Evolutionary conservation across 1,140 invertebrate species (phyloP).

Genomic region (Cydia splendana): DNA sequence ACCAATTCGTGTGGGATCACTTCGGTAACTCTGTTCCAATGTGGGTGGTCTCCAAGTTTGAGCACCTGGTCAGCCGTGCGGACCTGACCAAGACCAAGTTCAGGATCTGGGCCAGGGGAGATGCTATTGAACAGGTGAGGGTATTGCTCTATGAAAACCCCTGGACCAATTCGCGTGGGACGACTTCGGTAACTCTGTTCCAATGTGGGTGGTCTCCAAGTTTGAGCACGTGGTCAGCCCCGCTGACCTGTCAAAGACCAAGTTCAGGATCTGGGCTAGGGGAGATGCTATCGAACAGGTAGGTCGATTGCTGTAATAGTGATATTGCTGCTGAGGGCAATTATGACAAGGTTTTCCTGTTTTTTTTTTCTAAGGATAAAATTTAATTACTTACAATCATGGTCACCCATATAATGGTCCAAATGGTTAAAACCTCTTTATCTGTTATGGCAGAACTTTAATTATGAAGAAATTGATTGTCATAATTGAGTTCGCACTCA

Average conservation of each 20-base stretch:
- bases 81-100: conserved; percentile 71
- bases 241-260: conserved; percentile 56
- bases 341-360: no score
- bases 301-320: no score
- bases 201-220: conserved; percentile 90
- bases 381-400: no score
- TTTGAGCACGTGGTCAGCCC: conserved; percentile 82
- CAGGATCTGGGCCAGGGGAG: conserved; percentile 84
- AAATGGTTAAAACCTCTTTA: no score
- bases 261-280: conserved; percentile 84
- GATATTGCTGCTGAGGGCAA: no score
- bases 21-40: conserved; percentile 87
- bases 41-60: conserved; percentile 88
- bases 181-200: conserved; percentile 85
- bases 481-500: no score
- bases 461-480: no score
- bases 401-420: no score
- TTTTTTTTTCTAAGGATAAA: no score
- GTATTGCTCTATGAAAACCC: conserved; percentile 57
- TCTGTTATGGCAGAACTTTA: no score
- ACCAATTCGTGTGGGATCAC: conserved; percentile 83
- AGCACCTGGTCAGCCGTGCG: conserved; percentile 77
- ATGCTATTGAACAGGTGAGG: conserved; percentile 83
- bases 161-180: conserved; percentile 82
- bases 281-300: conserved; percentile 84